Evolutionary conservation across 2,113 vertebrate genomes (phyloP), one percentile per base, ranked within the genome.

Genomic region (Cololabis saira): DNA sequence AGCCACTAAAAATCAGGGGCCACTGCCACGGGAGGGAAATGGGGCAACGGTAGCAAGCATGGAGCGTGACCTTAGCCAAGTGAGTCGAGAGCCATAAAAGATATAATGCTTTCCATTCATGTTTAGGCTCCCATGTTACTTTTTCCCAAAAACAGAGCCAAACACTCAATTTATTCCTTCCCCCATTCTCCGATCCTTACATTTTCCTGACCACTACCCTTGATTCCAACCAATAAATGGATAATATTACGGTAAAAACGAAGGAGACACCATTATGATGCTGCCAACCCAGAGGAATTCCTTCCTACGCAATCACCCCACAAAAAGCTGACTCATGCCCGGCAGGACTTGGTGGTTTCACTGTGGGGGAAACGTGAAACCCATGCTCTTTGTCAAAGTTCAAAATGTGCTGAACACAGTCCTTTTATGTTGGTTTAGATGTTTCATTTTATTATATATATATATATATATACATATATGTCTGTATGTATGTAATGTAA

Each of bases 251-350:
- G 50, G 80, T 82, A 87, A 88, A 84, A 50, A 67, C 50, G 77
- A 71, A 87, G 70, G 80, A 88, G 80, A 87, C 79, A 81, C 71
- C 73, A 77, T 85, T 79, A 78, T 71, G 64, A 51, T 40, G 44
- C 57, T 78, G 85, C 90, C 85, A 90, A 50, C 56, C 27, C 60
- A 3, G 83, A 81, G 83, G 86, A 85, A 91, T 89, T 86, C 84
- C 81, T 91, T 83, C 84, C 88, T 86, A 77, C 53, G 73, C 83
- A 82, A 91, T 93, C 87, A 83, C 60, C 78, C 85, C 83, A 19
- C 78, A 89, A 87, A 89, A 74, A 64, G 78, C 81, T 90, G 86
- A 91, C 59, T 89, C 85, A 83, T 68, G 81, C 61, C 74, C 68
- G 69, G 68, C 76, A 74, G 70, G 82, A 67, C 40, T 58, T 62